Evolutionary conservation across 2,113 vertebrate species (phyloP).

Genomic region (Notarius quadriscutis): DNA sequence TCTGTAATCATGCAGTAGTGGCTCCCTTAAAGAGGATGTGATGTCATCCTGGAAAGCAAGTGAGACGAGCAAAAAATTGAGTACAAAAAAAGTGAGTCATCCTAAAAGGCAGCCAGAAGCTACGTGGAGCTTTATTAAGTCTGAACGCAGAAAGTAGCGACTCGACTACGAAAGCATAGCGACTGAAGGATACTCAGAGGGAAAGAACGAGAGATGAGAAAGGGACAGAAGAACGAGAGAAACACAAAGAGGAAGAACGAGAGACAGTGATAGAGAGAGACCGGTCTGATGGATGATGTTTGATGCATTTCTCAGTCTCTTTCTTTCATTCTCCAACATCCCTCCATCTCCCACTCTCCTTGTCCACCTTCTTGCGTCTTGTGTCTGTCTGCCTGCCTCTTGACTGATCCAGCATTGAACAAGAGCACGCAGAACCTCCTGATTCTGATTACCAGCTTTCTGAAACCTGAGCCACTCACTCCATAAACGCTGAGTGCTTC

Average conservation of each 20-base stretch:
- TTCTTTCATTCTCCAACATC: neutral
- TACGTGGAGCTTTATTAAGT: neutral
- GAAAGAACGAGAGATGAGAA: neutral
- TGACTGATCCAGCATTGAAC: slow-evolving; percentile 39
- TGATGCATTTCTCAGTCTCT: neutral
- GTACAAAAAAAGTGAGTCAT: neutral
- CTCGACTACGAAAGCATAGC: neutral
- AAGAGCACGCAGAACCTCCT: neutral
- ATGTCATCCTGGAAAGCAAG: slow-evolving; percentile 1
- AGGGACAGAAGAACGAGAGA: neutral
- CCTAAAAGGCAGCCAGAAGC: neutral
- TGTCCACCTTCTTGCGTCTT: neutral
- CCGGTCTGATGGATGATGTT: neutral
- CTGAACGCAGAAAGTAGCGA: neutral
- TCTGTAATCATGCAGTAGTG: neutral
- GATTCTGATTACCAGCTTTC: slow-evolving; percentile 10
- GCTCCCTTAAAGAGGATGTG: neutral
- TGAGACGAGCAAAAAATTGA: neutral
- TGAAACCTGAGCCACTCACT: neutral
- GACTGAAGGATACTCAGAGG: neutral
- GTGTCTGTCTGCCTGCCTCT: neutral
- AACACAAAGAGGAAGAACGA: neutral
- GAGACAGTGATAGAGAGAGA: neutral
- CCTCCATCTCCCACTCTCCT: neutral
- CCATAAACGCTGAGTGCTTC: neutral